Evolutionary conservation across 2,113 vertebrate species (phyloP).

Genomic region (Hemichromis elongatus): DNA sequence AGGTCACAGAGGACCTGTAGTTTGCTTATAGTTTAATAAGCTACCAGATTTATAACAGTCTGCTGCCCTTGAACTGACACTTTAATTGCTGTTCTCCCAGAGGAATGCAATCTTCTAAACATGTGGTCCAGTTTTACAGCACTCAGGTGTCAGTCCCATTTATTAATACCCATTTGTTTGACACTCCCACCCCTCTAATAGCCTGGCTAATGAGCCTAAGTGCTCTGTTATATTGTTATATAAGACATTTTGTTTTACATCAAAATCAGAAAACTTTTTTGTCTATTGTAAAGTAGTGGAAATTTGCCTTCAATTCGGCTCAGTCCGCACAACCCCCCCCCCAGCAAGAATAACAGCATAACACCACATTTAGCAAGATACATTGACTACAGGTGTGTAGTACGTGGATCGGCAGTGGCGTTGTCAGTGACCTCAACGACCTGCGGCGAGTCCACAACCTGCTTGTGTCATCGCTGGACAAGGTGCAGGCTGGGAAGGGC

Average conservation of each 20-base stretch:
- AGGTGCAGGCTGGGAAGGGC: constrained; percentile 92
- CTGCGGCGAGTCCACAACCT: constrained; percentile 96
- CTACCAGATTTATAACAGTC: not conserved
- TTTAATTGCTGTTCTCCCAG: not conserved
- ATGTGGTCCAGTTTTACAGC: not conserved
- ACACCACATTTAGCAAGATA: no score
- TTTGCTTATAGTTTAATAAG: not conserved
- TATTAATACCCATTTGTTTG: constrained; percentile 4
- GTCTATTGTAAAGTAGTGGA: no score
- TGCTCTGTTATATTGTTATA: not conserved
- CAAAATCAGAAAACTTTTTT: fast-evolving
- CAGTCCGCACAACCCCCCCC: no score
- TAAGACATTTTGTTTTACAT: not conserved
- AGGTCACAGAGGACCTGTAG: not conserved
- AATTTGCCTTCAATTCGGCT: no score
- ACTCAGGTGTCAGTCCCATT: not conserved
- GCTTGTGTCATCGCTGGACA: constrained; percentile 95
- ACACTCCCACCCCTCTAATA: not conserved
- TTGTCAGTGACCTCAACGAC: constrained; percentile 96
- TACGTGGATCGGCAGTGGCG: constrained; percentile 95
- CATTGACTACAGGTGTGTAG: constrained; percentile 86
- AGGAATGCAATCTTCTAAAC: not conserved
- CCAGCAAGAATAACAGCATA: no score
- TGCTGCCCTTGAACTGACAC: not conserved
- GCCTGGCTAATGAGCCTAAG: not conserved